A percentile compares a stretch with the other conserved stretches of the same genome.
These are phyloP conservation scores for Centruroides vittatus DNA, from an alignment of 1,140 invertebrate genomes.

Conservation along the genomic window DNA sequence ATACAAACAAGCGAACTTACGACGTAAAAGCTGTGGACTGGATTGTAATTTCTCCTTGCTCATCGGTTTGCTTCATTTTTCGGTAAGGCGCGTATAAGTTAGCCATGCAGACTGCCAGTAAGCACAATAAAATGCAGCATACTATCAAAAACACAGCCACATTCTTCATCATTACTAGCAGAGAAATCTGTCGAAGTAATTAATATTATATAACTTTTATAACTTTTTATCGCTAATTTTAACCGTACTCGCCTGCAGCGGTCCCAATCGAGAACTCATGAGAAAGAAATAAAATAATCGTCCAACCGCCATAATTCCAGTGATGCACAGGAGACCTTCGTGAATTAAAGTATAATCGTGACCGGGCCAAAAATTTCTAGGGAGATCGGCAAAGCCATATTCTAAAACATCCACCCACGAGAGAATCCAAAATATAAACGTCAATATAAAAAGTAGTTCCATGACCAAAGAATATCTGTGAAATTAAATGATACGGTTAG, in stretches of 20 bases:
- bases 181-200: constrained; percentile 1
- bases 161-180: constrained; percentile 5
- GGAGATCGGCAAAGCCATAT: too few relatives aligned
- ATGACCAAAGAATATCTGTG: too few relatives aligned
- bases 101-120: constrained; percentile 1
- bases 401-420: too few relatives aligned
- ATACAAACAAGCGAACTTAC: neutral
- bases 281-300: constrained; percentile 15
- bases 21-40: neutral
- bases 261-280: constrained; percentile 3
- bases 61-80: neutral
- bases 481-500: too few relatives aligned
- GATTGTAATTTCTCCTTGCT: neutral
- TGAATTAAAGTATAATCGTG: constrained; percentile 52
- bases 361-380: constrained; percentile 49
- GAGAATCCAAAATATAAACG: too few relatives aligned
- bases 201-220: too few relatives aligned
- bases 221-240: too few relatives aligned
- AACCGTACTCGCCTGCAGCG: constrained; percentile 1
- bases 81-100: constrained; percentile 5
- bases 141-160: constrained; percentile 1
- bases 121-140: neutral
- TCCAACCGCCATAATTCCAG: constrained; percentile 51
- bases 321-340: constrained; percentile 53
- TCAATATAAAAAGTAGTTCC: too few relatives aligned